phyloP scores from a whole-genome alignment of 1,140 invertebrate genomes.

The Drosophila bipectinata region DNA sequence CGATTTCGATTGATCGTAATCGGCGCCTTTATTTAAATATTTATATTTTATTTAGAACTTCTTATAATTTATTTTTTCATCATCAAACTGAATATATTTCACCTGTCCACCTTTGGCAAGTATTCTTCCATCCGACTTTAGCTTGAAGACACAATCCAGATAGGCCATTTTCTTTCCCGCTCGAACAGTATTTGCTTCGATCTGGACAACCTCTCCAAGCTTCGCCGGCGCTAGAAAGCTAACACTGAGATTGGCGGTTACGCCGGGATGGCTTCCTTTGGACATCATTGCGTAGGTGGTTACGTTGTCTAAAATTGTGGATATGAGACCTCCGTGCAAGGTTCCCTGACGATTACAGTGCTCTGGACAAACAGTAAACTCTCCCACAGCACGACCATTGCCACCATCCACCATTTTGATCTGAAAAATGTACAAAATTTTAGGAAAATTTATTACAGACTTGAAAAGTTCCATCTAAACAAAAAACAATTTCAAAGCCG shows the following conservation, averaged over 20 bases:
- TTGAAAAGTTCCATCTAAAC: background rate
- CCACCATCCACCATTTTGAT: slow-evolving; percentile 64
- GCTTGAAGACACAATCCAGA: slow-evolving; percentile 90
- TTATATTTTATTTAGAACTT: background rate
- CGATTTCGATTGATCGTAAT: background rate
- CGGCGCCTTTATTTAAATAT: background rate
- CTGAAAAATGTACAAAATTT: slow-evolving; percentile 18
- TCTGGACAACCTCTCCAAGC: slow-evolving; percentile 90
- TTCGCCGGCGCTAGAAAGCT: slow-evolving; percentile 90
- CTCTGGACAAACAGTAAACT: slow-evolving; percentile 91
- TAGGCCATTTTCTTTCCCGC: slow-evolving; percentile 92
- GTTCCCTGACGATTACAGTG: slow-evolving; percentile 91
- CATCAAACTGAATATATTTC: slow-evolving; percentile 87
- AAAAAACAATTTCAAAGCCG: background rate
- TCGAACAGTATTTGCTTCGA: slow-evolving; percentile 91
- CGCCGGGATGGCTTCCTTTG: slow-evolving; percentile 87
- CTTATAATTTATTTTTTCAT: slow-evolving; percentile 4
- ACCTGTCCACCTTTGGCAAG: slow-evolving; percentile 93
- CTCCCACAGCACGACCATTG: slow-evolving; percentile 73
- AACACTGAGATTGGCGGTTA: slow-evolving; percentile 90
- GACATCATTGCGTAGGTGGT: slow-evolving; percentile 92
- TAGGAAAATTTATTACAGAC: background rate
- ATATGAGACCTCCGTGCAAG: slow-evolving; percentile 93
- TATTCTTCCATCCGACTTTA: slow-evolving; percentile 89
- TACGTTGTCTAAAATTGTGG: slow-evolving; percentile 92